These are phyloP conservation scores for Chrysina gloriosa DNA, from an alignment of 2,888 invertebrate species.

Conservation along the genomic window DNA sequence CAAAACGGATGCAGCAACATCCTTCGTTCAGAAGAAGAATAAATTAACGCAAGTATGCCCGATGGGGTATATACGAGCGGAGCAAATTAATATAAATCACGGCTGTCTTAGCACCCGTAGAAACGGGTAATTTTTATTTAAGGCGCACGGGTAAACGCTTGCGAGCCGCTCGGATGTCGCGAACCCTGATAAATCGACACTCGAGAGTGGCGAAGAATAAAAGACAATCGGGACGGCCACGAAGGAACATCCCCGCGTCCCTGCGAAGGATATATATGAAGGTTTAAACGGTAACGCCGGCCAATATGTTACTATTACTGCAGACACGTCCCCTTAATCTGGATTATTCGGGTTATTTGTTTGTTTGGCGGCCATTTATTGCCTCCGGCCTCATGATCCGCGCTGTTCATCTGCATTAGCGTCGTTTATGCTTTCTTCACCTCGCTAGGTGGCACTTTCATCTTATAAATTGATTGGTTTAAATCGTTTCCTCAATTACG, in stretches of 20 bases:
- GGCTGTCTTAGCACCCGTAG: conserved; percentile 17
- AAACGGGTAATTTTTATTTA: conserved; percentile 33
- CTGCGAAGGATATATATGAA: not conserved
- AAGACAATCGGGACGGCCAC: conserved; percentile 1
- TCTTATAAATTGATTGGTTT: not conserved
- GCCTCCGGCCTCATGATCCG: conserved; percentile 47
- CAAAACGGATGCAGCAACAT: not conserved
- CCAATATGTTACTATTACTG: conserved; percentile 59
- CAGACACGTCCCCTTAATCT: conserved; percentile 54
- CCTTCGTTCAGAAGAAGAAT: conserved; percentile 1
- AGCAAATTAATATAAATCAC: conserved; percentile 25
- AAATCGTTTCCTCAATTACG: not conserved
- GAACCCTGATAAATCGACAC: conserved; percentile 35
- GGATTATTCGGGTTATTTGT: conserved; percentile 53
- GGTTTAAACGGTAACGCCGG: conserved; percentile 23
- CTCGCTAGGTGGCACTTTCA: not conserved
- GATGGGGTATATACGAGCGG: conserved; percentile 10
- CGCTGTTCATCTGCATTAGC: conserved; percentile 52
- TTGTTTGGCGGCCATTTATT: conserved; percentile 53
- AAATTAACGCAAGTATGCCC: conserved; percentile 15
- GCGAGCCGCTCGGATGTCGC: conserved; percentile 1
- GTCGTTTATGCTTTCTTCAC: not conserved
- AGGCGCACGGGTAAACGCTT: not conserved
- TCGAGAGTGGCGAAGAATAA: conserved; percentile 35
- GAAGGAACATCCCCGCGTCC: not conserved